Evolutionary conservation across 2,888 invertebrate species (phyloP).

Genomic region (Gari tellinella): DNA sequence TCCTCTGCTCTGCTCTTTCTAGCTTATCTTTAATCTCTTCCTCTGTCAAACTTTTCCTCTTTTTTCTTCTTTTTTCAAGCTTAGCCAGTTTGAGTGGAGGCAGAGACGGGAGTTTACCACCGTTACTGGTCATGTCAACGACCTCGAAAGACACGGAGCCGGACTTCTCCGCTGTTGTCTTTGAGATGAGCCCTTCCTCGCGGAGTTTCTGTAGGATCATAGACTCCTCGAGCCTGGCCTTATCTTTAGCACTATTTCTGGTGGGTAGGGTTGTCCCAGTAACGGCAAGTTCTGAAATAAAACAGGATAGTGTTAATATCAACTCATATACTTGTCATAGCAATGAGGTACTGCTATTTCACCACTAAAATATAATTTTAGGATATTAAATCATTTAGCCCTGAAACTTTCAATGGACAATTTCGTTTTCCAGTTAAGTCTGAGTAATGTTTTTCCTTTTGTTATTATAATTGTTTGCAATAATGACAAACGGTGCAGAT

Average conservation of each 20-base stretch:
- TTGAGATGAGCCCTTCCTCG: slow-evolving; percentile 84
- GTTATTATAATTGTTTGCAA: too few species aligned
- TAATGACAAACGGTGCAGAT: too few species aligned
- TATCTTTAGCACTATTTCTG: slow-evolving; percentile 82
- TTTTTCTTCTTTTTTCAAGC: slow-evolving; percentile 76
- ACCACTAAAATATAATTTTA: too few species aligned
- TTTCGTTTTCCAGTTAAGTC: too few species aligned
- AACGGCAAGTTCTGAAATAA: slow-evolving; percentile 79
- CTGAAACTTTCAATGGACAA: too few species aligned
- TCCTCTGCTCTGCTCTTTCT: slow-evolving; percentile 76
- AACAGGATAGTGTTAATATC: too few species aligned
- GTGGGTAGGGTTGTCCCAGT: slow-evolving; percentile 80
- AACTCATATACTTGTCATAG: too few species aligned
- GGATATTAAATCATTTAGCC: too few species aligned
- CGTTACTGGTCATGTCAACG: slow-evolving; percentile 59
- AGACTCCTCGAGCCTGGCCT: slow-evolving; percentile 81
- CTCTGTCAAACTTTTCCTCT: slow-evolving; percentile 76
- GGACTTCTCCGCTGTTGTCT: slow-evolving; percentile 77
- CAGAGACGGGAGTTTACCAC: slow-evolving; percentile 44
- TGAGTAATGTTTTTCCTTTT: too few species aligned
- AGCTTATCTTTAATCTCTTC: slow-evolving; percentile 81
- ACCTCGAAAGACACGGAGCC: slow-evolving; percentile 82
- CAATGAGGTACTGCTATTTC: too few species aligned
- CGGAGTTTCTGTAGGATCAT: slow-evolving; percentile 81
- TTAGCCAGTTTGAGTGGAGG: slow-evolving; percentile 80